Evolutionary conservation across 2,797 vertebrate species (phyloP).

Genomic region (Sebastes steindachneri): DNA sequence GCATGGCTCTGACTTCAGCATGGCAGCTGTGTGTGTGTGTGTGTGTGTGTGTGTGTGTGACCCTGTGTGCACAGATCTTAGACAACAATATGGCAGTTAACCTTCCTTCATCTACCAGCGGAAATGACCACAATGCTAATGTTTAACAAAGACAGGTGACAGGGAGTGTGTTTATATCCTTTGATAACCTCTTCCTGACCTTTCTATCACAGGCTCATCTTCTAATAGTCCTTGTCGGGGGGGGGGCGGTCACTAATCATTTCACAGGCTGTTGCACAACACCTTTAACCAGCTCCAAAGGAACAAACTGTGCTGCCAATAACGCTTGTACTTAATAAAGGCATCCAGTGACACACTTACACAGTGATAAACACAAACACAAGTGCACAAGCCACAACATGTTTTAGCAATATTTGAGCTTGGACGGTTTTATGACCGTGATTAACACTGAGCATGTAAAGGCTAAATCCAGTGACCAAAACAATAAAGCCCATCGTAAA

Average conservation of each 20-base stretch:
- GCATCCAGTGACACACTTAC: constrained; percentile 2
- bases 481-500: constrained; percentile 11
- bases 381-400: constrained; percentile 1
- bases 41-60: constrained; percentile 22
- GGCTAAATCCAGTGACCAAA: constrained; percentile 17
- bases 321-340: constrained; percentile 41
- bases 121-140: constrained; percentile 46
- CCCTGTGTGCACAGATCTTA: not conserved
- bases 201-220: constrained; percentile 43
- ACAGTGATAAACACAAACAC: not conserved
- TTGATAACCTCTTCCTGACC: constrained; percentile 54
- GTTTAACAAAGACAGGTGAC: constrained; percentile 59
- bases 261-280: constrained; percentile 67
- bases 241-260: constrained; percentile 39
- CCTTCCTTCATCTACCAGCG: constrained; percentile 36
- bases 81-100: constrained; percentile 37
- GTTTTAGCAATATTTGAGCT: constrained; percentile 15
- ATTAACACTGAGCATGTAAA: constrained; percentile 9
- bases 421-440: not conserved
- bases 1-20: constrained; percentile 22
- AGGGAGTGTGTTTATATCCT: constrained; percentile 25
- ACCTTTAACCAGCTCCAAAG: constrained; percentile 40
- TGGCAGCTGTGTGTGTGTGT: constrained; percentile 42
- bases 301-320: constrained; percentile 65
- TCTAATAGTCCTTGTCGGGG: constrained; percentile 33